These are phyloP conservation scores for Aphis gossypii DNA, from an alignment of 1,140 invertebrate species.

Conservation along the genomic window DNA sequence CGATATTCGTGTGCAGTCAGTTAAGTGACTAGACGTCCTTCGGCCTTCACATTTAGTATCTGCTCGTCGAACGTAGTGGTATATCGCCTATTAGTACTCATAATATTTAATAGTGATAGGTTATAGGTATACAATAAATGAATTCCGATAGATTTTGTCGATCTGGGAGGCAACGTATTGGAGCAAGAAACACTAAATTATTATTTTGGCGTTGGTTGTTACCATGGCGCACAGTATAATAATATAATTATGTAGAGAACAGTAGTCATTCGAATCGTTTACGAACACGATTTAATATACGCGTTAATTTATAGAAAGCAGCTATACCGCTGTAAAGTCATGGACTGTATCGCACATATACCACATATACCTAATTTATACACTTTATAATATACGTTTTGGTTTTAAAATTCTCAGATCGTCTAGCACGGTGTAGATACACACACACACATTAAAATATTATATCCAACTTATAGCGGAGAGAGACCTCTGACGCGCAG, in stretches of 20 bases:
- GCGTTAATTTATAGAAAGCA: background rate
- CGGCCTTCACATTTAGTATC: background rate
- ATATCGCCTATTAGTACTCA: background rate
- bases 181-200: background rate
- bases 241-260: background rate
- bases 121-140: background rate
- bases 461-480: background rate
- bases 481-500: background rate
- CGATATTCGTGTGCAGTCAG: background rate
- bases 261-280: background rate
- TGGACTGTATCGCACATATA: background rate
- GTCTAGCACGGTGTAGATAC: background rate
- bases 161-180: background rate
- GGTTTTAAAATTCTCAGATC: background rate
- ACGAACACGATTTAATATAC: background rate
- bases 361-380: no score
- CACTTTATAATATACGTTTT: background rate
- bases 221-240: background rate
- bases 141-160: background rate
- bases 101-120: background rate
- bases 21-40: slow-evolving; percentile 35
- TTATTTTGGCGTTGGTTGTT: background rate
- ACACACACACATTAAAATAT: background rate
- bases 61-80: background rate
- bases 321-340: background rate